Evolutionary conservation across 1,140 invertebrate species (phyloP), one percentile per base, ranked within the genome.

Genomic region (Chelonus insularis): DNA sequence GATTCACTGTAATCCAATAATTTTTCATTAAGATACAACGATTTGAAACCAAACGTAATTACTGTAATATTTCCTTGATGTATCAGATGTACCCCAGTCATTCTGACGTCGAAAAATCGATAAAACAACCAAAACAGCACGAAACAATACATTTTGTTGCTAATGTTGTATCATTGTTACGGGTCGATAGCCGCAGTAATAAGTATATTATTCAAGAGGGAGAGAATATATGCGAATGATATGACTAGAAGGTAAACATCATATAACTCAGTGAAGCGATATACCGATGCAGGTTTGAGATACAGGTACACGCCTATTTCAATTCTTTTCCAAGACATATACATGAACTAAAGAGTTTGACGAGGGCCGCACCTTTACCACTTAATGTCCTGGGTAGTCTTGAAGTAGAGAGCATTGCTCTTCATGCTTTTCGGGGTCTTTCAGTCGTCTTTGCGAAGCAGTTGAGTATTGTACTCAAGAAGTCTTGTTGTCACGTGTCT

Each of bases 291-390:
- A 48, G 45, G 57, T 37, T 37, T 21, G 4, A 12, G 43, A 48
- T 29, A 57, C 56, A 58, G 43, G 57, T 58, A 58, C 57, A 60
- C 57, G 36, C 57, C 57, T 45, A 60, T 29, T 8, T 36, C n/a
- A 12, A 32, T 59, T 48, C 14, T 32, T 34, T 4, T 36, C 23
- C 16, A 45, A 45, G 41, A n/a, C n/a, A n/a, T n/a, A n/a, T 21
- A 50, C 12, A 25, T 12, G n/a, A 1, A 5, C 12, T 39, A 23
- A 9, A n/a, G 47, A 25, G n/a, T 21, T 1, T 3, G 20, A 34
- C 29, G n/a, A 18, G 29, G 11, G 57, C 48, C 50, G 50, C 61
- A 58, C 61, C 62, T 58, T 52, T 11, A 14, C 34, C 60, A 62
- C 60, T 63, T 58, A 54, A 60, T 18, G 16, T 58, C 59, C 50